phyloP scores from a whole-genome alignment of 2,888 invertebrate genomes.

The Ligdia adustata region DNA sequence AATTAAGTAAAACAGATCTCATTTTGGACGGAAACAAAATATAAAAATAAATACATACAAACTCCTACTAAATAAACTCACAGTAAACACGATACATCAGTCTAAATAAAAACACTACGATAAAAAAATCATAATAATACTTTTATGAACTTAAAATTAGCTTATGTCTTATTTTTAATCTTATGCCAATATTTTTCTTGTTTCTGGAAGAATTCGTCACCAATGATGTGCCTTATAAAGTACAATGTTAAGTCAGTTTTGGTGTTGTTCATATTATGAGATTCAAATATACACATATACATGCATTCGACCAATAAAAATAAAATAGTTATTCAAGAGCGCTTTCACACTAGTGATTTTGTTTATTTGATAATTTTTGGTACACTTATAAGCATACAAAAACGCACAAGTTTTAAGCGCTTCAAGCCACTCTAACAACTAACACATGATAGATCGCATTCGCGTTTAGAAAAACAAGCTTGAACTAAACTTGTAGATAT shows the following conservation, averaged over 20 bases:
- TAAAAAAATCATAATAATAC: constrained; percentile 34
- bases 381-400: too few relatives aligned
- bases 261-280: too few relatives aligned
- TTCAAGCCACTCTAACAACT: too few relatives aligned
- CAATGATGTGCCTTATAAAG: not conserved
- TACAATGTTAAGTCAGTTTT: not conserved
- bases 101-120: constrained; percentile 37
- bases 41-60: constrained; percentile 43
- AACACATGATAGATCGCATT: too few relatives aligned
- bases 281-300: constrained; percentile 1
- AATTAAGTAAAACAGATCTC: constrained; percentile 48
- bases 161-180: constrained; percentile 46
- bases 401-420: too few relatives aligned
- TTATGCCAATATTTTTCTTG: constrained; percentile 34
- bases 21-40: constrained; percentile 72
- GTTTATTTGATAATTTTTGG: too few relatives aligned
- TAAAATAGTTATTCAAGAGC: too few relatives aligned
- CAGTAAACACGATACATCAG: constrained; percentile 43
- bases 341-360: too few relatives aligned
- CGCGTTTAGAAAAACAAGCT: too few relatives aligned
- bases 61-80: constrained; percentile 41
- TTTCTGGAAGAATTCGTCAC: constrained; percentile 17
- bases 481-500: too few relatives aligned
- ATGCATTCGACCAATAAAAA: too few relatives aligned
- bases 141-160: constrained; percentile 43